Percentiles rank a stretch among this genome's conserved stretches.
Conservation (phyloP, 2,797 vertebrate species). For the Coendou prehensilis region DNA sequence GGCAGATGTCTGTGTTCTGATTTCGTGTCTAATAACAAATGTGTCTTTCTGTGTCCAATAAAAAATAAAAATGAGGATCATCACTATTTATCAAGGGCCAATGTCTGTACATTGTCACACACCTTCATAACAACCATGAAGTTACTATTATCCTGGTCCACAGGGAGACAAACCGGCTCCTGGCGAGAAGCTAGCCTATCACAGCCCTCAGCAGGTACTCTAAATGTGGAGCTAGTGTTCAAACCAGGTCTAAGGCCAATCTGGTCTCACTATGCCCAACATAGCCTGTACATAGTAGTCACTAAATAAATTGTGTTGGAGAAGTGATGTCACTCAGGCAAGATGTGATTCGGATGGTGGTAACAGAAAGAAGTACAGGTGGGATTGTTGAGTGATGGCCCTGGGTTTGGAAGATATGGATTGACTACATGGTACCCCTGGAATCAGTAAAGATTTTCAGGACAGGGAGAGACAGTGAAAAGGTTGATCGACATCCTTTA, state of each 20-base stretch:
- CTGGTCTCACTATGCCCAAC: neutral
- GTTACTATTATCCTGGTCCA: no score
- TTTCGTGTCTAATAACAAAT: neutral
- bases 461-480: neutral
- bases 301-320: neutral
- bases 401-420: neutral
- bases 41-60: neutral
- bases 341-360: neutral
- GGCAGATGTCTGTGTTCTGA: neutral
- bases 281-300: neutral
- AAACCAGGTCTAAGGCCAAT: neutral
- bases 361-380: neutral
- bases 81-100: neutral
- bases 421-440: neutral
- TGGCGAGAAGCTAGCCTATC: neutral
- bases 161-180: neutral
- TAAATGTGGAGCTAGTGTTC: neutral
- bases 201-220: neutral
- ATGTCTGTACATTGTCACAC: neutral
- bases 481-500: neutral
- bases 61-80: neutral
- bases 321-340: neutral
- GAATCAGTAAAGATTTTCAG: neutral
- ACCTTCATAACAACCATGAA: neutral
- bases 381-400: neutral